These are phyloP conservation scores for Diploscapter pachys DNA, from an alignment of 1,140 invertebrate species.

Conservation along the genomic window DNA sequence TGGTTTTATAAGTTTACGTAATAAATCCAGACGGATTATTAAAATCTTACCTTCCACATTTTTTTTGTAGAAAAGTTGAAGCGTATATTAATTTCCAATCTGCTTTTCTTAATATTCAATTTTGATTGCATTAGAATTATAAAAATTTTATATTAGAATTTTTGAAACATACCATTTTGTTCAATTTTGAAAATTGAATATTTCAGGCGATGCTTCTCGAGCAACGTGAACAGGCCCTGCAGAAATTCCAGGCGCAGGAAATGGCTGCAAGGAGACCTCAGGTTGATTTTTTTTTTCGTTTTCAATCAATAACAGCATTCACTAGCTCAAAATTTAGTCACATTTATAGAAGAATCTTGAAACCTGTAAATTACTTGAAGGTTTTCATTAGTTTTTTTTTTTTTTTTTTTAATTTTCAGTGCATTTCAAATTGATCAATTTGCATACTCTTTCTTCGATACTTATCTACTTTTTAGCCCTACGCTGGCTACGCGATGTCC, in stretches of 20 bases:
- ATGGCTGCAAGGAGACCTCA: conserved; percentile 44
- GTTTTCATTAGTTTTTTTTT: no score
- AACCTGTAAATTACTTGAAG: not conserved
- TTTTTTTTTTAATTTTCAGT: no score
- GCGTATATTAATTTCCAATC: no score
- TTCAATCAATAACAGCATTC: conserved; percentile 6
- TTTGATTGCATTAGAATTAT: no score
- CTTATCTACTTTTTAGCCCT: not conserved
- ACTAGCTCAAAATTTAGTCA: conserved; percentile 9
- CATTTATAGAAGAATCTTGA: not conserved
- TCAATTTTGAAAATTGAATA: not conserved
- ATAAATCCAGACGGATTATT: no score
- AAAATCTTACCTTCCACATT: no score
- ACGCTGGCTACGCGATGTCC: not conserved
- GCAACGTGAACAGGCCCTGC: conserved; percentile 51
- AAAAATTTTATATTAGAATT: no score
- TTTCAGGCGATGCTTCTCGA: conserved; percentile 56
- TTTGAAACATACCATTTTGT: no score
- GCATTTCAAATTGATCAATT: not conserved
- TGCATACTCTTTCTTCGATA: not conserved
- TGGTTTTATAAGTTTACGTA: not conserved
- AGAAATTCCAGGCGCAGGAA: conserved; percentile 53
- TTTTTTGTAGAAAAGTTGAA: no score
- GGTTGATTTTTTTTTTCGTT: not conserved
- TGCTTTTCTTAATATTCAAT: no score